Base-by-base conservation (phyloP, 2,113 vertebrate genomes). In the Climacteris rufus region DNA sequence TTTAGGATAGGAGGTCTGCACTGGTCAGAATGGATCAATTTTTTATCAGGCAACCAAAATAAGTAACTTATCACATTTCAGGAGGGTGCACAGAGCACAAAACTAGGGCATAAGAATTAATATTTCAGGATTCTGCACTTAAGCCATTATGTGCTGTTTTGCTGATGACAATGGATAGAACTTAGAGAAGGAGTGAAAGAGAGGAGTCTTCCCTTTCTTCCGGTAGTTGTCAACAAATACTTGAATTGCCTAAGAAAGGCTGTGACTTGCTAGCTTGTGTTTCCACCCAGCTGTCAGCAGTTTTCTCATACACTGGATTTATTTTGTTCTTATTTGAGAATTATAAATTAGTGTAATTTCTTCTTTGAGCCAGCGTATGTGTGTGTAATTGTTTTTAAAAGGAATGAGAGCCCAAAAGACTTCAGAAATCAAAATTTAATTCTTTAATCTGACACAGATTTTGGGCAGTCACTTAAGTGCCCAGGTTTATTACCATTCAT, bases 21-120 rank as follows among this genome's bases (percentile, higher is more conserved):
- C 81, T 96, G 94, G 96, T 97, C 96, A 93, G 72, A 97, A 96
- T 80, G 8, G 40, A 97, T 98, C 84, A 96, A 97, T 97, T 95
- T 98, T 98, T 98, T 95, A 98, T 97, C 94, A 97, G 90, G 68
- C 77, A 91, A 90, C 92, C 89, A 94, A 97, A 97, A 97, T 89
- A 97, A 96, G 94, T 94, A 96, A 96, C 90, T 88, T 83, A 35
- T 6, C 74, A 83, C 82, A 64, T 77, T 85, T 97, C 37, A 39
- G 60, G 70, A 83, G 82, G 50, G 75, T 92, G 83, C 68, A 83
- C 44, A 84, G 85, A 89, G 89, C 74, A 89, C 90, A 95, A 72
- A 97, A 97, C 87, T 91, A 83, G 97, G 92, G 61, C 90, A 72
- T 7, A 68, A 40, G 45, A 81, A 95, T 98, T 83, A 97, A 97